phyloP scores from a whole-genome alignment of 2,113 vertebrate genomes.

The Chloropsis hardwickii region DNA sequence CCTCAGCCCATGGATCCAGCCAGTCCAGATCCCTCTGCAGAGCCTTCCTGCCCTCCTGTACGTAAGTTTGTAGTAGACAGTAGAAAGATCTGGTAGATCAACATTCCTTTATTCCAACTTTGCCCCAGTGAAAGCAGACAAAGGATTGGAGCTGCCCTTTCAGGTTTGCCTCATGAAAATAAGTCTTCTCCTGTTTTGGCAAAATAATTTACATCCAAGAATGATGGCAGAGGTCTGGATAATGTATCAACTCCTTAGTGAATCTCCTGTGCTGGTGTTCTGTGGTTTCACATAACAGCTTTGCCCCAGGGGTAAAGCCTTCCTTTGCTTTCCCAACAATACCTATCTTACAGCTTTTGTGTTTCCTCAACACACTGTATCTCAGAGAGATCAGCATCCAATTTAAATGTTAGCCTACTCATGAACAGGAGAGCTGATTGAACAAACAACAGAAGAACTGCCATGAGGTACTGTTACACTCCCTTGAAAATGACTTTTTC shows the following conservation, averaged over 20 bases:
- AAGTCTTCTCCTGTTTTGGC: background rate
- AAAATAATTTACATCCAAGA: constrained; percentile 30
- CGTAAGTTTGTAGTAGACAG: background rate
- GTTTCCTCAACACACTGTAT: background rate
- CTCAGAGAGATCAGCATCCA: background rate
- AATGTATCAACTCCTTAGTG: background rate
- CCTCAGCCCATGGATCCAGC: background rate
- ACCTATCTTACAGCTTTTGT: background rate
- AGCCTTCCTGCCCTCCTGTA: background rate
- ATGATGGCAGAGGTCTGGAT: background rate
- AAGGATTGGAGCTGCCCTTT: background rate
- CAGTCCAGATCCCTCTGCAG: background rate
- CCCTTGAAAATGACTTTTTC: background rate
- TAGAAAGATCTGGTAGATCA: background rate
- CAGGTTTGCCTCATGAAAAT: background rate
- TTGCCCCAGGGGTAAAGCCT: background rate
- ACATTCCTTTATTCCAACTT: background rate
- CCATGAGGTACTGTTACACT: background rate
- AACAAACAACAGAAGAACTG: background rate
- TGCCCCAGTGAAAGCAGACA: background rate
- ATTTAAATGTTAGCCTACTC: background rate
- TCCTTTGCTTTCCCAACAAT: constrained; percentile 1
- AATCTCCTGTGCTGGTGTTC: background rate
- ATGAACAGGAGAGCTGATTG: background rate
- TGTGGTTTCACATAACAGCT: background rate